Percentiles rank a stretch among this genome's conserved stretches.
phyloP scores from a whole-genome alignment of 1,140 invertebrate species.

The Drosophila tristis region DNA sequence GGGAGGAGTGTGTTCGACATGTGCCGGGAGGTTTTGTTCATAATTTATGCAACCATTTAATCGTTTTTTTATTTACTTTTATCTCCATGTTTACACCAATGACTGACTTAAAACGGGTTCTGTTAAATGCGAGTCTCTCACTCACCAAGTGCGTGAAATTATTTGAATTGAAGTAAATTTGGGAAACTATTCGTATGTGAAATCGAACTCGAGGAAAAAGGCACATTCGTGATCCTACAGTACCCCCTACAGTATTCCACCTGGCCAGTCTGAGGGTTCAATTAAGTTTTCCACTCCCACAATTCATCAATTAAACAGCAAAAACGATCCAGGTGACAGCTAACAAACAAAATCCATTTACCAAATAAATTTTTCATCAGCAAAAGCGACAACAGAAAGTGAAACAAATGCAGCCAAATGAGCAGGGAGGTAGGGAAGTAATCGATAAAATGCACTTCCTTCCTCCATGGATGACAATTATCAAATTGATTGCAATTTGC shows the following conservation, averaged over 20 bases:
- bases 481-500: conserved; percentile 26
- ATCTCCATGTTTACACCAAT: neutral
- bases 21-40: conserved; percentile 44
- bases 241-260: neutral
- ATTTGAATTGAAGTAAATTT: conserved; percentile 15
- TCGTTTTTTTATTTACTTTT: conserved; percentile 17
- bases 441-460: conserved; percentile 54
- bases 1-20: conserved; percentile 38
- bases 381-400: conserved; percentile 21
- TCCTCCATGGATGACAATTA: conserved; percentile 47
- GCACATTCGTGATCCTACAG: neutral
- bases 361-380: conserved; percentile 55
- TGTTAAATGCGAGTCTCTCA: conserved; percentile 3
- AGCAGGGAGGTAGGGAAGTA: conserved; percentile 16
- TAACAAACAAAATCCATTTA: conserved; percentile 76
- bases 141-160: conserved; percentile 20
- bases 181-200: neutral
- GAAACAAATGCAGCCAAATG: conserved; percentile 14
- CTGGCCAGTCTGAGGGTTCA: conserved; percentile 3
- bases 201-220: neutral
- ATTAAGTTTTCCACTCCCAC: conserved; percentile 24
- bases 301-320: conserved; percentile 65
- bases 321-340: conserved; percentile 51
- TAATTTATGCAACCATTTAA: conserved; percentile 63
- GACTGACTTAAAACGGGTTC: conserved; percentile 27